These are phyloP conservation scores for Argynnis bischoffii DNA, from an alignment of 2,888 invertebrate species.

Conservation along the genomic window DNA sequence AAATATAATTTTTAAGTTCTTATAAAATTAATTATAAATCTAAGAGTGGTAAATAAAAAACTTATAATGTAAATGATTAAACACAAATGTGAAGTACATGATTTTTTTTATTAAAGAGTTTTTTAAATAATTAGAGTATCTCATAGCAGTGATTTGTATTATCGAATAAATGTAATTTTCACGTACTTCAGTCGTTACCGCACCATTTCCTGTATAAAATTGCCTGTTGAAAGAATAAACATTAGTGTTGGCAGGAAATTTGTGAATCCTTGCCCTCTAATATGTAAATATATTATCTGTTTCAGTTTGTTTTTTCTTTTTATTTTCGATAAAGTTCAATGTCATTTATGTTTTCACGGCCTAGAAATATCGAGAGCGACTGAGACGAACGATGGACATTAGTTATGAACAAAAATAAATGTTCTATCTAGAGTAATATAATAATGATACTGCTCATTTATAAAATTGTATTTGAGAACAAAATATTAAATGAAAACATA, in stretches of 20 bases:
- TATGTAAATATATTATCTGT: constrained; percentile 34
- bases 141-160: constrained; percentile 12
- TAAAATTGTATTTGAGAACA: background rate
- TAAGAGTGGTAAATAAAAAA: too few species aligned
- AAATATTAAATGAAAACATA: background rate
- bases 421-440: constrained; percentile 24
- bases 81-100: background rate
- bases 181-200: constrained; percentile 14
- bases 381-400: constrained; percentile 40
- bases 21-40: too few species aligned
- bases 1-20: too few species aligned
- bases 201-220: constrained; percentile 23
- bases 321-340: constrained; percentile 52
- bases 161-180: constrained; percentile 26
- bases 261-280: constrained; percentile 40
- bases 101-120: background rate
- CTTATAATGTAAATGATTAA: background rate
- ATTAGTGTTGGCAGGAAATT: constrained; percentile 37
- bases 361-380: constrained; percentile 54
- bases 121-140: background rate
- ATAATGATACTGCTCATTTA: constrained; percentile 15
- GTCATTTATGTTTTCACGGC: constrained; percentile 48
- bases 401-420: constrained; percentile 34
- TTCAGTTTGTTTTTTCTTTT: constrained; percentile 26
- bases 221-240: constrained; percentile 32